Evolutionary conservation across 2,797 vertebrate genomes (phyloP).

Genomic region (Spondyliosoma cantharus): DNA sequence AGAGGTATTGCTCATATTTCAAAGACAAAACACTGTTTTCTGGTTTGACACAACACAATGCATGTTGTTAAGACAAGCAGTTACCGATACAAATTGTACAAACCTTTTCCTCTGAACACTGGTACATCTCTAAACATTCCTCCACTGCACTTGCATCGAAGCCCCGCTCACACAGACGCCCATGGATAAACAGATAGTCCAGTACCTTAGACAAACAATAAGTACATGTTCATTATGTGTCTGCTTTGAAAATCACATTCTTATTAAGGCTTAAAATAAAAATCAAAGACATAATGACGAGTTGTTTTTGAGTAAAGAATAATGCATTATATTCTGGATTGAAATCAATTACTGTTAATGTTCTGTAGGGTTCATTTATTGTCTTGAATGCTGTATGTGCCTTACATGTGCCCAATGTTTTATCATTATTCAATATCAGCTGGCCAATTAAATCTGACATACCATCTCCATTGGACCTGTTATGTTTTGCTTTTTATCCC

Average conservation of each 20-base stretch:
- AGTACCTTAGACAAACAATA: slow-evolving; percentile 86
- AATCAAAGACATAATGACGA: not conserved
- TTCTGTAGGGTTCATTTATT: not conserved
- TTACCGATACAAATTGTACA: slow-evolving; percentile 51
- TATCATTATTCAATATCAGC: slow-evolving; percentile 15
- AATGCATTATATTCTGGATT: not conserved
- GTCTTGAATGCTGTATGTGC: not conserved
- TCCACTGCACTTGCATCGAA: slow-evolving; percentile 95
- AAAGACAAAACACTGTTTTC: not conserved
- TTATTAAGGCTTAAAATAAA: not conserved
- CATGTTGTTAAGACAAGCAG: not conserved
- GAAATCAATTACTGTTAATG: not conserved
- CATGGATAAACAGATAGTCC: slow-evolving; percentile 94
- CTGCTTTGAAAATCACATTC: not conserved
- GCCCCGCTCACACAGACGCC: slow-evolving; percentile 95
- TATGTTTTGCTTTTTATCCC: slow-evolving; percentile 1
- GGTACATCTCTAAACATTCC: slow-evolving; percentile 96
- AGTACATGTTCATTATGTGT: slow-evolving; percentile 25
- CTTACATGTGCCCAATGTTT: not conserved
- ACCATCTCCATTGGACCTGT: not conserved
- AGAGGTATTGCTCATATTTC: not conserved
- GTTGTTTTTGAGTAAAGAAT: not conserved
- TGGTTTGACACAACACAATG: not conserved
- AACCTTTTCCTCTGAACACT: slow-evolving; percentile 97
- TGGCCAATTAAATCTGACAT: not conserved